These are phyloP conservation scores for Brachycybe producta DNA, from an alignment of 2,888 invertebrate species.

Conservation along the genomic window DNA sequence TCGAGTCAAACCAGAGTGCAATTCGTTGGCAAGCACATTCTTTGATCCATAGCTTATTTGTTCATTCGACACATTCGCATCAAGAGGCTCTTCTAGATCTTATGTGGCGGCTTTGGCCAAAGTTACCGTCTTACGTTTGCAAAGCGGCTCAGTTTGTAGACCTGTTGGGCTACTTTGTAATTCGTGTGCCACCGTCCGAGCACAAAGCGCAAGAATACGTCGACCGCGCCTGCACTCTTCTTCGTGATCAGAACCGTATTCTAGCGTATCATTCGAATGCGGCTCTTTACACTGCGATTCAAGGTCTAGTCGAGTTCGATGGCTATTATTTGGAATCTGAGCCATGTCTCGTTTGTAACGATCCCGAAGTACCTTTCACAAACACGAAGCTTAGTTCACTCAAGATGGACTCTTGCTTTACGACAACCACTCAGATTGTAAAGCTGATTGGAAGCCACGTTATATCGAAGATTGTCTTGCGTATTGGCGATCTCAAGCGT, in stretches of 20 bases:
- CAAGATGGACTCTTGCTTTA: constrained; percentile 93
- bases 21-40: constrained; percentile 94
- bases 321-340: constrained; percentile 94
- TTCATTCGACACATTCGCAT: constrained; percentile 61
- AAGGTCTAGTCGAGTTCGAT: constrained; percentile 88
- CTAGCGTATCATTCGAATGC: constrained; percentile 87
- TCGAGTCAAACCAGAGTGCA: constrained; percentile 83
- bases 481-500: constrained; percentile 87
- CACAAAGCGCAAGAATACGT: constrained; percentile 56
- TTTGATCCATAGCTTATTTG: constrained; percentile 65
- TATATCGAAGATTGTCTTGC: constrained; percentile 81
- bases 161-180: constrained; percentile 82
- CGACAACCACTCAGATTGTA: constrained; percentile 93
- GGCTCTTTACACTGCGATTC: constrained; percentile 76
- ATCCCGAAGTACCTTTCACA: constrained; percentile 72
- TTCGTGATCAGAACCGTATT: constrained; percentile 76
- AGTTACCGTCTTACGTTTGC: constrained; percentile 75
- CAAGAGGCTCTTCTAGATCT: constrained; percentile 67
- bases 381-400: constrained; percentile 85
- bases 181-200: constrained; percentile 32
- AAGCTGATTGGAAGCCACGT: constrained; percentile 91
- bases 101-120: constrained; percentile 84
- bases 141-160: constrained; percentile 96
- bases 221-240: constrained; percentile 68
- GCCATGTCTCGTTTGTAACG: constrained; percentile 94